These are phyloP conservation scores for Pelobates fuscus DNA, from an alignment of 2,113 vertebrate genomes.

Conservation along the genomic window DNA sequence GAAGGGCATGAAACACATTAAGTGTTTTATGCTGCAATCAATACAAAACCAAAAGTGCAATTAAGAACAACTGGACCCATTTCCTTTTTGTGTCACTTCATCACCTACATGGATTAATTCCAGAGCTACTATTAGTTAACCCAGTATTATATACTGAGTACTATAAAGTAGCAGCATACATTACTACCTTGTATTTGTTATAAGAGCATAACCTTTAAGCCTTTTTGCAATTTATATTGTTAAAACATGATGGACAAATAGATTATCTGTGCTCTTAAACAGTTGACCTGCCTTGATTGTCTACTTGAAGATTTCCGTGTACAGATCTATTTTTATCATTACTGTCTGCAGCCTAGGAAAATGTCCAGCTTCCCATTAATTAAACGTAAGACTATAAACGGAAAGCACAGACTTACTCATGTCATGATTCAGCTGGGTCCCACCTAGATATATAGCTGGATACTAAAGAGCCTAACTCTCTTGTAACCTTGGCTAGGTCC, in stretches of 20 bases:
- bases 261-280: constrained; percentile 24
- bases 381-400: constrained; percentile 22
- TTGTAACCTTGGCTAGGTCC: constrained; percentile 35
- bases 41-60: too few species aligned
- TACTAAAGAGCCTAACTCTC: constrained; percentile 24
- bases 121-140: too few species aligned
- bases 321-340: constrained; percentile 29
- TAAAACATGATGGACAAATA: constrained; percentile 11
- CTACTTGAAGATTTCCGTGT: constrained; percentile 11
- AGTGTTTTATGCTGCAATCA: too few species aligned
- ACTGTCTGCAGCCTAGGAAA: constrained; percentile 19
- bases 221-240: constrained; percentile 19
- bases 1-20: too few species aligned
- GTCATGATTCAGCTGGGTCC: constrained; percentile 40
- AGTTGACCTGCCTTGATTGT: constrained; percentile 17
- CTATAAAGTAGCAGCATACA: too few species aligned
- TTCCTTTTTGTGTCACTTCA: too few species aligned
- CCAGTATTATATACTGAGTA: too few species aligned
- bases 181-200: not conserved
- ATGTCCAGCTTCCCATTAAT: constrained; percentile 31
- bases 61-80: too few species aligned
- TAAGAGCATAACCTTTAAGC: constrained; percentile 10
- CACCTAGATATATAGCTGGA: constrained; percentile 49
- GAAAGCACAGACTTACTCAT: constrained; percentile 46
- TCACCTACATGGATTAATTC: too few species aligned